phyloP scores from a whole-genome alignment of 37 sponge, comb jelly and placozoan species.

The Dysidea cf. avara region DNA sequence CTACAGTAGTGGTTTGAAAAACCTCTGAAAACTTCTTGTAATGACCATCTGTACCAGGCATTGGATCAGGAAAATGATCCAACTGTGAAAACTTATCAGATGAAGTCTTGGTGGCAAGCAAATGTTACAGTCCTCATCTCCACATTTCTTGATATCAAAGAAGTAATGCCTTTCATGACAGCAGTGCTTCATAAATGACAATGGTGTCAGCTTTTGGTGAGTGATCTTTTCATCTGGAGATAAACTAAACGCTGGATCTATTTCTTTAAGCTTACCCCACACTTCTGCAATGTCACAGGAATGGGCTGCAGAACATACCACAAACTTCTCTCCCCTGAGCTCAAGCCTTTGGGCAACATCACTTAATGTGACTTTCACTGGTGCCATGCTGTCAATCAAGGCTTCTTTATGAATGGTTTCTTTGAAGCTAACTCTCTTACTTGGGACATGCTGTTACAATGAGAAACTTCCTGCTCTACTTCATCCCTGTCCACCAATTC shows the following conservation, averaged over 20 bases:
- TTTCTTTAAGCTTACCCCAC: background rate
- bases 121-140: background rate
- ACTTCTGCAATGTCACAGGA: background rate
- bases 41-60: slow-evolving; percentile 30
- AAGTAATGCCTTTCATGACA: slow-evolving; percentile 5
- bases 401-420: background rate
- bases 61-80: slow-evolving; percentile 3
- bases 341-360: background rate
- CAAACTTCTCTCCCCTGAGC: background rate
- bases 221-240: background rate
- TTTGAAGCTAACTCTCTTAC: background rate
- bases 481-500: slow-evolving; percentile 3
- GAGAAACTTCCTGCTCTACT: background rate
- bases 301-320: background rate
- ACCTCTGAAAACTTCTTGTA: slow-evolving; percentile 18
- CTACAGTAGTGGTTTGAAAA: background rate
- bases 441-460: slow-evolving; percentile 2
- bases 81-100: background rate
- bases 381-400: background rate
- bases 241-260: slow-evolving; percentile 5
- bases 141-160: slow-evolving; percentile 12
- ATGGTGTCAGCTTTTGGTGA: slow-evolving; percentile 1
- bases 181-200: background rate
- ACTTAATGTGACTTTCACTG: background rate
- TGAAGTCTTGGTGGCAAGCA: background rate